Conservation (phyloP, 2,797 vertebrate genomes). For the Urosaurus nigricauda region DNA sequence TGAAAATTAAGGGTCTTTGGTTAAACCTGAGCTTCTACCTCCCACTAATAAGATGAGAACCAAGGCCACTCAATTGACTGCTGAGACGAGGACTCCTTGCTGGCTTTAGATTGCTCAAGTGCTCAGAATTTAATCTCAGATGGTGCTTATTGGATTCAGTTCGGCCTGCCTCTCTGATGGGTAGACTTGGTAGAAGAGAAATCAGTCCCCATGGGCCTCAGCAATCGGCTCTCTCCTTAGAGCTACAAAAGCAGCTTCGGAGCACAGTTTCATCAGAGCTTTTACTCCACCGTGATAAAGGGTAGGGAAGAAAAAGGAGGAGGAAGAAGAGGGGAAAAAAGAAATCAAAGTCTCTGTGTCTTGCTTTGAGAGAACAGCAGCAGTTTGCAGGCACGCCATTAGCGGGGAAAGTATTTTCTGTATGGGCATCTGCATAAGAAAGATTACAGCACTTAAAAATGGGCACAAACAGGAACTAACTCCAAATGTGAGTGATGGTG, state of each 20-base stretch:
- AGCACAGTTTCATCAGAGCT: accelerated
- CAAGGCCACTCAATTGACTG: conserved; percentile 69
- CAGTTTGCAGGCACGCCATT: background rate
- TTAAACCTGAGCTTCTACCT: conserved; percentile 75
- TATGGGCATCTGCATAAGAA: background rate
- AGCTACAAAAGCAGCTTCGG: conserved; percentile 22
- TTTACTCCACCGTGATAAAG: conserved; percentile 33
- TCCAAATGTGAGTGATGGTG: background rate
- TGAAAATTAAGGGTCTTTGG: conserved; percentile 74
- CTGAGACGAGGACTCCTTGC: conserved; percentile 70
- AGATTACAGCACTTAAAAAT: background rate
- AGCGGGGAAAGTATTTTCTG: background rate
- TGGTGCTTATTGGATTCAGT: conserved; percentile 61
- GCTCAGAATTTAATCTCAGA: conserved; percentile 73
- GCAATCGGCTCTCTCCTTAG: background rate
- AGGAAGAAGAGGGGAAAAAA: background rate
- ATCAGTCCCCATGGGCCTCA: background rate
- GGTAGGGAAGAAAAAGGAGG: background rate
- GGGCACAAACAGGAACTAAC: background rate
- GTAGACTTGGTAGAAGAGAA: conserved; percentile 31
- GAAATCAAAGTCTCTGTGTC: background rate
- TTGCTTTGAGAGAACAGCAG: conserved; percentile 25
- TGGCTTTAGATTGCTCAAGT: conserved; percentile 73
- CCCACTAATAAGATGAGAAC: conserved; percentile 71
- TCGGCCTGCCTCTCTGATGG: conserved; percentile 40